These are phyloP conservation scores for Petrolisthes manimaculis DNA, from an alignment of 2,888 invertebrate genomes.

Conservation along the genomic window DNA sequence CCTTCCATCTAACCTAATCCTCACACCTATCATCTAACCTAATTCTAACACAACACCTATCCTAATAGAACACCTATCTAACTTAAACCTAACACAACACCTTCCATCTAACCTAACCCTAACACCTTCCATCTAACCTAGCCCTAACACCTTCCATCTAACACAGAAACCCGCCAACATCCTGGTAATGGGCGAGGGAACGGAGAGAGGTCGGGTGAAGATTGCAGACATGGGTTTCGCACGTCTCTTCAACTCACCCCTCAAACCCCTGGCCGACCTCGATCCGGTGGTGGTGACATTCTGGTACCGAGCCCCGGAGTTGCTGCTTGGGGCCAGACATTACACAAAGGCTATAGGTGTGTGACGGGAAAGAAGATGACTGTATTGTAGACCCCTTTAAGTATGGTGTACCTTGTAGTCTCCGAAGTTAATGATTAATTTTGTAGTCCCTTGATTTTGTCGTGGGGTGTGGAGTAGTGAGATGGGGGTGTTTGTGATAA, in stretches of 20 bases:
- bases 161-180: constrained; percentile 97
- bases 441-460: neutral
- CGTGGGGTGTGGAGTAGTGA: too few relatives aligned
- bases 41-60: too few relatives aligned
- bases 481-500: too few relatives aligned
- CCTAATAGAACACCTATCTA: too few relatives aligned
- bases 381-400: neutral
- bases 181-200: constrained; percentile 98
- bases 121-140: too few relatives aligned
- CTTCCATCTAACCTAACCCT: too few relatives aligned
- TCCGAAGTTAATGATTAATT: neutral
- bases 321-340: constrained; percentile 93
- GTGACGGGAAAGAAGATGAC: neutral
- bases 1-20: too few relatives aligned
- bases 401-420: neutral
- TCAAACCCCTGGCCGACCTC: constrained; percentile 96
- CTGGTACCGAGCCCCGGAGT: constrained; percentile 98
- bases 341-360: constrained; percentile 97
- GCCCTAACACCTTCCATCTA: too few relatives aligned
- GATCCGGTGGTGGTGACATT: constrained; percentile 99
- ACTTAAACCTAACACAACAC: too few relatives aligned
- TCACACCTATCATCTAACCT: too few relatives aligned
- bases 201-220: constrained; percentile 95
- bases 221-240: constrained; percentile 99
- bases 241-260: constrained; percentile 94